These are phyloP conservation scores for Limnodromus scolopaceus DNA, from an alignment of 2,797 vertebrate species.

Conservation along the genomic window DNA sequence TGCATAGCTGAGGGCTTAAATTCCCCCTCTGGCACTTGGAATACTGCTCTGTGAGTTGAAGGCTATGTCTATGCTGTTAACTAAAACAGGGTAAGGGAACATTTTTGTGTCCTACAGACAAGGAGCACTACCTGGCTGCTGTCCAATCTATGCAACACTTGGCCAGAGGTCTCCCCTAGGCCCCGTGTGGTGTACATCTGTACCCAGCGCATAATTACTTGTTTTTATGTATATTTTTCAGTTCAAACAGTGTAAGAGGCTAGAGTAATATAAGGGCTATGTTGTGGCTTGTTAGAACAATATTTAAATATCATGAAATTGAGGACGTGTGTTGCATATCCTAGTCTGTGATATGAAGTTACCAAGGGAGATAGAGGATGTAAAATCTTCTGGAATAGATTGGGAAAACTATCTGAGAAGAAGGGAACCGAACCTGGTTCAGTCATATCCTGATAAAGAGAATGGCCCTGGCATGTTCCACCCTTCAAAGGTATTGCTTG, in stretches of 20 bases:
- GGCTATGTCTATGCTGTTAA: neutral
- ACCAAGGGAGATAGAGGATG: neutral
- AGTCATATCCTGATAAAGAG: neutral
- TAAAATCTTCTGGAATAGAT: neutral
- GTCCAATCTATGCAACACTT: neutral
- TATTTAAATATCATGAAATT: neutral
- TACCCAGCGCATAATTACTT: neutral
- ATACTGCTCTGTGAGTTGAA: neutral
- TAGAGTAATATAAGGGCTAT: neutral
- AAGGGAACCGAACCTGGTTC: neutral
- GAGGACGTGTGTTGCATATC: neutral
- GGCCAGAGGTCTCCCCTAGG: neutral
- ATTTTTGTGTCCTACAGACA: neutral
- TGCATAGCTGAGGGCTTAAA: neutral
- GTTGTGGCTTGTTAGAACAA: neutral
- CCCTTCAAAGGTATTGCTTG: neutral
- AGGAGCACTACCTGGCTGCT: neutral
- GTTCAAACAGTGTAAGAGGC: neutral
- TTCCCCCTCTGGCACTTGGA: neutral
- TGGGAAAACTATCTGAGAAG: neutral
- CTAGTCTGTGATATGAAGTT: neutral
- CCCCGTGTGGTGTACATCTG: neutral
- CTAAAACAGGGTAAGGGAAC: neutral
- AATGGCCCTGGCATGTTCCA: neutral
- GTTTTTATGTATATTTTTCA: neutral